These are phyloP conservation scores for Gambusia affinis DNA, from an alignment of 2,113 vertebrate species.

Conservation along the genomic window DNA sequence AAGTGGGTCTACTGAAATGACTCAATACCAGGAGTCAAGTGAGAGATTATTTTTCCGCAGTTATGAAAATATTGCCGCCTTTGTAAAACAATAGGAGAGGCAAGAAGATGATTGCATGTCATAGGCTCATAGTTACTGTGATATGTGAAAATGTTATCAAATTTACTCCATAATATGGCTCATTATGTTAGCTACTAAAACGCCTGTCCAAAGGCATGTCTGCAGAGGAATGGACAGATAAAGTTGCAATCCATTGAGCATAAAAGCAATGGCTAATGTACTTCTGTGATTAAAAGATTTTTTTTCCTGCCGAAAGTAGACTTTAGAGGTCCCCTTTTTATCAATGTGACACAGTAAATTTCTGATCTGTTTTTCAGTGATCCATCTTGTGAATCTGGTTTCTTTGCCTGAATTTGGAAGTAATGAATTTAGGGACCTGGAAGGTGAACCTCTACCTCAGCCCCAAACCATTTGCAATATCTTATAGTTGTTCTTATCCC, in stretches of 20 bases:
- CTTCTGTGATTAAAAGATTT: neutral
- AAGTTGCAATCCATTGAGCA: neutral
- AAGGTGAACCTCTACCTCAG: neutral
- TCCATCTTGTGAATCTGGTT: neutral
- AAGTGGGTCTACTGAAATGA: constrained; percentile 97
- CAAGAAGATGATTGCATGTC: constrained; percentile 67
- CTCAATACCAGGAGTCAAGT: constrained; percentile 98
- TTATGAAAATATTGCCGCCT: constrained; percentile 91
- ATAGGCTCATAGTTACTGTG: constrained; percentile 20
- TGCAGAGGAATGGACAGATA: neutral
- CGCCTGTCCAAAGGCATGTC: neutral
- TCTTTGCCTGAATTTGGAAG: neutral
- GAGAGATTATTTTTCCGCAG: constrained; percentile 95
- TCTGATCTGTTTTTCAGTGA: neutral
- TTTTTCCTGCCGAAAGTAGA: neutral
- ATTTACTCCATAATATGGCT: constrained; percentile 2
- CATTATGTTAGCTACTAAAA: constrained; percentile 22
- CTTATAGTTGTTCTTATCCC: neutral
- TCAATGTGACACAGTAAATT: neutral
- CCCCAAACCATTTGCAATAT: neutral
- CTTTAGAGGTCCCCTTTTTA: neutral
- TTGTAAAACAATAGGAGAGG: constrained; percentile 79
- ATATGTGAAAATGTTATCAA: constrained; percentile 22
- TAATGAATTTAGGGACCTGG: neutral
- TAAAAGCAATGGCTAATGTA: neutral